phyloP scores from a whole-genome alignment of 2,113 vertebrate species.

The Gymnorhina tibicen region DNA sequence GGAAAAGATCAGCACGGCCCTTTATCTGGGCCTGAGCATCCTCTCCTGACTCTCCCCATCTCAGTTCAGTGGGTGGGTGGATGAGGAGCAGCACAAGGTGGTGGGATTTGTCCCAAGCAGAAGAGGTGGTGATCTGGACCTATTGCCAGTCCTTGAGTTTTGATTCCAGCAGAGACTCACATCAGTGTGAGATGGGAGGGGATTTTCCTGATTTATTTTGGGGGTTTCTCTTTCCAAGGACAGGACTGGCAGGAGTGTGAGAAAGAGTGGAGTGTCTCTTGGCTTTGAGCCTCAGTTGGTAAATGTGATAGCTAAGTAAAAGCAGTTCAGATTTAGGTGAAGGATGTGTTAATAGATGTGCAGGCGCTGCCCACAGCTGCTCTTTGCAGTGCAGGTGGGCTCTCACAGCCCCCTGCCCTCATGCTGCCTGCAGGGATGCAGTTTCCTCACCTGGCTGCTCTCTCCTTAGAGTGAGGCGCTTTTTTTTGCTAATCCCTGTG shows the following conservation, averaged over 20 bases:
- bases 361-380: background rate
- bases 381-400: background rate
- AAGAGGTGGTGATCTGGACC: background rate
- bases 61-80: background rate
- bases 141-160: background rate
- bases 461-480: background rate
- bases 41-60: background rate
- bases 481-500: background rate
- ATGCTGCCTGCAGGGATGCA: rapidly evolving
- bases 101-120: background rate
- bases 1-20: background rate
- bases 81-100: background rate
- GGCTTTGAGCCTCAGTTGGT: background rate
- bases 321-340: background rate
- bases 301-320: rapidly evolving
- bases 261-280: background rate
- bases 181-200: background rate
- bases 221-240: background rate
- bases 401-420: background rate
- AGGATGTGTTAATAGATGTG: background rate
- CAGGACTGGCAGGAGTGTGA: rapidly evolving
- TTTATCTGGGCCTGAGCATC: background rate
- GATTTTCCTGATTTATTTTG: background rate
- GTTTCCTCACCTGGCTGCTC: background rate
- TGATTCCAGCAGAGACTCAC: background rate